Percentiles rank a stretch among this genome's conserved stretches.
Evolutionary conservation across 2,113 vertebrate species (phyloP).

Genomic region (Nothoprocta perdicaria): DNA sequence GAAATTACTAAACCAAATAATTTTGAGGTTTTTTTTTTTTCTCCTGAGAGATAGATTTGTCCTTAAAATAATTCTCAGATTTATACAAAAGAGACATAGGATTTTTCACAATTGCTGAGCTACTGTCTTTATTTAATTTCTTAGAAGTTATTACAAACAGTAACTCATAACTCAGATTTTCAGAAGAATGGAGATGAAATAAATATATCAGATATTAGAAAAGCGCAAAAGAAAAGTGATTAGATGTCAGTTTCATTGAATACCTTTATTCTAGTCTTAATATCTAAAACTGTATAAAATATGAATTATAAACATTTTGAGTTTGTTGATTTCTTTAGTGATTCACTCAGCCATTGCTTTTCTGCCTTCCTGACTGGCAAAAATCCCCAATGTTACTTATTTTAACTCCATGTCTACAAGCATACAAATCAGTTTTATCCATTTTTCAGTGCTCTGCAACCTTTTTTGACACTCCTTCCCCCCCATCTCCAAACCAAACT

Average conservation of each 20-base stretch:
- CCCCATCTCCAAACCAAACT: background rate
- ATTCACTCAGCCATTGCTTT: background rate
- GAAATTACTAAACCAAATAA: background rate
- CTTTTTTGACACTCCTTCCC: background rate
- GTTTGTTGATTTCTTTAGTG: background rate
- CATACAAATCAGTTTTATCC: background rate
- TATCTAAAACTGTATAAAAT: background rate
- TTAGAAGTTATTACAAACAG: background rate
- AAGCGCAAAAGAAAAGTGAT: background rate
- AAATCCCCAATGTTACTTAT: background rate
- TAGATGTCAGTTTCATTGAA: background rate
- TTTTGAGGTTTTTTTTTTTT: background rate
- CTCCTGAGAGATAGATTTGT: background rate
- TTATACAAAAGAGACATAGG: background rate
- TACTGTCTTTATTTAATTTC: background rate
- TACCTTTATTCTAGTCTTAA: background rate
- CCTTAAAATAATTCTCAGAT: slow-evolving; percentile 10
- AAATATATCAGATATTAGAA: background rate
- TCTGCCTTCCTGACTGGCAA: background rate
- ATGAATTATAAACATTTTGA: background rate
- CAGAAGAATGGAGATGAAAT: background rate
- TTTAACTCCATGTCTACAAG: background rate
- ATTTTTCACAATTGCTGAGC: background rate
- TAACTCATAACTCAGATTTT: background rate
- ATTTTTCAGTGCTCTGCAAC: background rate